These are phyloP conservation scores for Cepaea hortensis DNA, from an alignment of 2,888 invertebrate genomes.

Conservation along the genomic window DNA sequence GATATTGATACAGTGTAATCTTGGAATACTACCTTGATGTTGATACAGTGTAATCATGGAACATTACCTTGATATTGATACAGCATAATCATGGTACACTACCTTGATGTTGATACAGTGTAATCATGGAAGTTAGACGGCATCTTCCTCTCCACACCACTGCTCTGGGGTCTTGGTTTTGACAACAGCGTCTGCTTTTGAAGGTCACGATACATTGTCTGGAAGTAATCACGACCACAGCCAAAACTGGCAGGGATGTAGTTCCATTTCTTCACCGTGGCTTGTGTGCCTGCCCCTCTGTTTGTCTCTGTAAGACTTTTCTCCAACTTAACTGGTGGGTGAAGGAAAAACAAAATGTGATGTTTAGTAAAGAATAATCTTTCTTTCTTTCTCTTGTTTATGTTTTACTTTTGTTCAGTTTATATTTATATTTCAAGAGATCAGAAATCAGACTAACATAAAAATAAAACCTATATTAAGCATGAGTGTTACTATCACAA, in stretches of 20 bases:
- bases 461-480: no score
- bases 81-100: background rate
- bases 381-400: no score
- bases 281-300: background rate
- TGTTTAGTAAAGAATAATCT: background rate
- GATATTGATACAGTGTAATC: no score
- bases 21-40: no score
- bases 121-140: slow-evolving; percentile 67
- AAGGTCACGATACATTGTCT: slow-evolving; percentile 71
- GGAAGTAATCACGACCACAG: slow-evolving; percentile 72
- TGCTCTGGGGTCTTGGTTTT: slow-evolving; percentile 61
- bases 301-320: background rate
- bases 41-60: no score
- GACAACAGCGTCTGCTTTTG: slow-evolving; percentile 62
- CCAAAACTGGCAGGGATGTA: slow-evolving; percentile 58
- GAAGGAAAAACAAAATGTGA: background rate
- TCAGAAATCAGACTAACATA: no score
- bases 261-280: background rate
- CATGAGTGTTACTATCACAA: no score
- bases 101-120: slow-evolving; percentile 69
- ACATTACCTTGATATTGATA: no score
- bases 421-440: no score
- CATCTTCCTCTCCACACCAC: slow-evolving; percentile 56
- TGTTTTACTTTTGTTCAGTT: no score
- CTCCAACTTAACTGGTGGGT: background rate